Base-by-base conservation (phyloP, 2,888 invertebrate species). In the Agelastica alni region DNA sequence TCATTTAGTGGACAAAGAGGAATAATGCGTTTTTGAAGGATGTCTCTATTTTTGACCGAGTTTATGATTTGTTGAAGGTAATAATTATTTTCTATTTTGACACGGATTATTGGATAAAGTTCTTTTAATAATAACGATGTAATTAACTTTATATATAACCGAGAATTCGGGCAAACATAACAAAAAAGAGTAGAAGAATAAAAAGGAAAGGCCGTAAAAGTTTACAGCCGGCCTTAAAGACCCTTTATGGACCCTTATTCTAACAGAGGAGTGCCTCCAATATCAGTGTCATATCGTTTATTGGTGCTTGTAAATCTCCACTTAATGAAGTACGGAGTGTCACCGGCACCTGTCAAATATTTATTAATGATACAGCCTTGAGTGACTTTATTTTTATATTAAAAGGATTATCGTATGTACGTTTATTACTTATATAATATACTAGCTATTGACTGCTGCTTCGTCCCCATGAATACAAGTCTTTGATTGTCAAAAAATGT, bases 241-340 rank as follows among this genome's bases (percentile, higher is more conserved):
- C 20, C 66, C 70, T 74, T 73, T 74, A 74, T 74, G 69, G 72
- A 68, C 70, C 73, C 70, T 68, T 71, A 70, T 66, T 67, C 69
- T 67, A 67, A 72, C 73, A 73, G n/a, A 18, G 20, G 2, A 37
- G n/a, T n/a, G 37, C 37, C 37, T 10, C 13, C 9, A 72, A 68
- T 69, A 71, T 13, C 32, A 30, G 10, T 65, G 70, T 71, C 73
- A 74, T 74, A 75, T 73, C 74, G 68, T 74, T 74, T 75, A 75
- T 75, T 74, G 70, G 67, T 66, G 69, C 69, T 71, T 74, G 71
- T 75, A 75, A 75, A 75, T 75, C 74, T 73, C 69, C 63, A 68
- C 69, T 70, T 72, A 72, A 73, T 72, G 70, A 73, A 72, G 71
- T 73, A 74, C 72, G 66, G 70, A 70, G 69, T 70, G 73, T 74